Evolutionary conservation across 2,888 invertebrate genomes (phyloP), one percentile per base, ranked within the genome.

Genomic region (Luperina nickerlii): DNA sequence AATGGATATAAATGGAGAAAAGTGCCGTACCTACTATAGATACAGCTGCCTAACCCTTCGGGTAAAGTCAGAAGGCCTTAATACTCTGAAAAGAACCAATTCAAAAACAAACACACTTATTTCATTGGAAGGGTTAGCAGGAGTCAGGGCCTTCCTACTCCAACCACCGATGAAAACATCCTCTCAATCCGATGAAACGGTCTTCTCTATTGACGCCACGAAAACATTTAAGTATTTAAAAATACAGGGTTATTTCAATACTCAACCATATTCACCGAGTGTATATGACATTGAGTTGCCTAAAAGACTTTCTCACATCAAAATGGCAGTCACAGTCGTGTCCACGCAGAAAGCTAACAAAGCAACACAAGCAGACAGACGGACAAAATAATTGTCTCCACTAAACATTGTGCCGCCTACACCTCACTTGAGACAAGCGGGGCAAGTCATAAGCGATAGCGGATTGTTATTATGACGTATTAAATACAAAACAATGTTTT

Each of bases 321-420:
- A 85, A 85, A 88, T 86, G 79, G 82, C 85, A 84, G 89, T 87
- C 90, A 85, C 88, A 83, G 85, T 82, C 79, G 76, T 87, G 90
- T 89, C 88, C 87, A 90, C 91, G 81, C 79, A 77, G 78, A 70
- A 79, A 79, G 76, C 85, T 75, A 89, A 89, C 87, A 89, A 87
- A 86, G 83, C 83, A 69, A 83, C 89, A 91, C 92, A 90, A 86
- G 93, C 93, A 90, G 90, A 94, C 94, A 88, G 90, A 92, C 92
- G 94, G 94, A 95, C 96, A 93, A 92, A 94, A 94, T 95, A 95
- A 96, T 96, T 95, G 95, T 93, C 93, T 93, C 92, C 92, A 88
- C 91, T 38, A 93, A 93, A 92, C 94, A 93, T 92, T 92, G 90
- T 90, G 88, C 92, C 94, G 93, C 96, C 95, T 94, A 95, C 96